Base-by-base conservation (phyloP, 2,888 invertebrate species). In the Cheilosia vernalis region DNA sequence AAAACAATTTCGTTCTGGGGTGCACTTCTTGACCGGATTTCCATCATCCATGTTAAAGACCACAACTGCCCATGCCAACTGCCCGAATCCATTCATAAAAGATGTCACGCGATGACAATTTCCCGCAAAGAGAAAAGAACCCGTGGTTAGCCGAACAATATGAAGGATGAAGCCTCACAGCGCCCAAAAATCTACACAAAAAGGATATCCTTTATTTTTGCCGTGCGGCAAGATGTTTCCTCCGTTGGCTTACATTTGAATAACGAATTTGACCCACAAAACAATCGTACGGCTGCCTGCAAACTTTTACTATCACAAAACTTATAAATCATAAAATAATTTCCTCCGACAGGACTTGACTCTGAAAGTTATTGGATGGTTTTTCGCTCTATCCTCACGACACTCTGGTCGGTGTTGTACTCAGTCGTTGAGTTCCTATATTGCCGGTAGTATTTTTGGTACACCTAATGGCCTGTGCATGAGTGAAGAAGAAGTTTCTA, bases 301-400 rank as follows among this genome's bases (percentile, higher is more conserved):
- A 80, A 85, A 85, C 81, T 85, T 85, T 81, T 85, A 80, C 74
- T 76, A 81, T 85, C 81, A 81, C 85, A 85, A 81, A 85, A 85
- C 76, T 81, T 85, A 85, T 85, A 85, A 80, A 85, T 85, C 85
- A 85, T 81, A 85, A 81, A 85, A 85, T 85, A 81, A 85, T 85
- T 85, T 81, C 85, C 81, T 80, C 49, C 67, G 61, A 79, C 67
- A 84, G 79, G 78, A 69, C 79, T 84, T 74, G 73, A 79, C 74
- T 56, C 56, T 9, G 51, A 74, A 80, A 84, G 84, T 80, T 84
- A 80, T 80, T 64, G 64, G 73, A 80, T 79, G 80, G 80, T 84
- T 84, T 64, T 74, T 63, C 47, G 27, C 53, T 66, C 19, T 44
- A 13, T 24, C 10, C 24, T 61, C 17, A 30, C 30, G 7, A 30